Percentiles rank a stretch among this genome's conserved stretches.
Conservation (phyloP, 2,113 vertebrate genomes). For the Microtus oregoni region DNA sequence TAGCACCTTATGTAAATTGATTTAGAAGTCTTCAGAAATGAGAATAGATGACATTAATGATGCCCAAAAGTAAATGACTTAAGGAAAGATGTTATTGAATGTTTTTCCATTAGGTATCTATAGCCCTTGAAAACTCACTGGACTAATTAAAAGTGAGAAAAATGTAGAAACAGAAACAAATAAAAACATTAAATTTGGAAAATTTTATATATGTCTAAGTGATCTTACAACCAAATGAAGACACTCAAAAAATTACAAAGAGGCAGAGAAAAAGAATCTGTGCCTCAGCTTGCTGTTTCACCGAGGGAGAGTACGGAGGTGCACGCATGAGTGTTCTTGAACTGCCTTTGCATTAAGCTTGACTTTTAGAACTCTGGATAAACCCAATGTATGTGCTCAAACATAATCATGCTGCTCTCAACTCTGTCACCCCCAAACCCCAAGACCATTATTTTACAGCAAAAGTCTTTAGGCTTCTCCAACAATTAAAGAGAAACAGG, state of each 20-base stretch:
- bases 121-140: conserved; percentile 81
- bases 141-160: conserved; percentile 79
- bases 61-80: conserved; percentile 76
- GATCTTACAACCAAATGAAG: conserved; percentile 59
- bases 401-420: not conserved
- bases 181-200: conserved; percentile 48
- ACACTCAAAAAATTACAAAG: not conserved
- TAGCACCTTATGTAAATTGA: conserved; percentile 58
- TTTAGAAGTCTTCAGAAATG: conserved; percentile 73
- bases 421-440: not conserved
- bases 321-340: not conserved
- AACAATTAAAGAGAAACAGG: not conserved
- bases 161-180: conserved; percentile 61
- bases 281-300: not conserved
- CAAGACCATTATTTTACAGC: not conserved
- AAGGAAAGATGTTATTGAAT: conserved; percentile 73
- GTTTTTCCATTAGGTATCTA: conserved; percentile 72
- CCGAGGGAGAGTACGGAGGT: conserved; percentile 4
- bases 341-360: not conserved
- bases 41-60: conserved; percentile 70
- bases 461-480: not conserved
- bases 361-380: not conserved
- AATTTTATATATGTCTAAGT: conserved; percentile 58
- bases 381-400: not conserved
- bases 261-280: not conserved